These are phyloP conservation scores for Tinea trinotella DNA, from an alignment of 2,888 invertebrate species.

Conservation along the genomic window DNA sequence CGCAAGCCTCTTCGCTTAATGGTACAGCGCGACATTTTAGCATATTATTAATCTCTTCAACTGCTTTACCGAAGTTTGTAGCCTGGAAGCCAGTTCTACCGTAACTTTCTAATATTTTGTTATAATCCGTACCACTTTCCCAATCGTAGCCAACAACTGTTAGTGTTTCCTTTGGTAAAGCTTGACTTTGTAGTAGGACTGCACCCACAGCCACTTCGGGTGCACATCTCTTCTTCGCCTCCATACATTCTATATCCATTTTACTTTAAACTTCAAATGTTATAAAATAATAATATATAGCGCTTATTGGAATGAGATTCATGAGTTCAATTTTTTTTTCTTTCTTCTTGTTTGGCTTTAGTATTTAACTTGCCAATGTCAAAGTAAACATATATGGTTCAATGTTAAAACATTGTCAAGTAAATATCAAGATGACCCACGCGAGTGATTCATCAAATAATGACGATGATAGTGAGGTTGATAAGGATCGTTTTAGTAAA, in stretches of 20 bases:
- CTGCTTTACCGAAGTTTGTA: constrained; percentile 92
- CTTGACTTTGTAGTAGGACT: constrained; percentile 79
- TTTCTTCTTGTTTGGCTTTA: too few species aligned
- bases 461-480: too few species aligned
- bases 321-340: too few species aligned
- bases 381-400: too few species aligned
- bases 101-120: constrained; percentile 85
- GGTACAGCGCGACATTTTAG: constrained; percentile 80
- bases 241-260: constrained; percentile 42
- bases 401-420: too few species aligned
- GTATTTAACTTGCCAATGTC: too few species aligned
- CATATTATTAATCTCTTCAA: constrained; percentile 95
- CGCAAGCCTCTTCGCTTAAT: constrained; percentile 76
- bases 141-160: constrained; percentile 92
- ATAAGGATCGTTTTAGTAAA: too few species aligned
- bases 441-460: too few species aligned
- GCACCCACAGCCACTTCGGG: constrained; percentile 77
- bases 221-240: constrained; percentile 38
- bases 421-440: too few species aligned
- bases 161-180: constrained; percentile 77
- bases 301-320: too few species aligned
- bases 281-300: too few species aligned
- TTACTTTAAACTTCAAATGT: too few species aligned
- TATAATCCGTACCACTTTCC: constrained; percentile 90
- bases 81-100: constrained; percentile 95